phyloP scores from a whole-genome alignment of 2,113 vertebrate genomes.

The Trogon melanurus region DNA sequence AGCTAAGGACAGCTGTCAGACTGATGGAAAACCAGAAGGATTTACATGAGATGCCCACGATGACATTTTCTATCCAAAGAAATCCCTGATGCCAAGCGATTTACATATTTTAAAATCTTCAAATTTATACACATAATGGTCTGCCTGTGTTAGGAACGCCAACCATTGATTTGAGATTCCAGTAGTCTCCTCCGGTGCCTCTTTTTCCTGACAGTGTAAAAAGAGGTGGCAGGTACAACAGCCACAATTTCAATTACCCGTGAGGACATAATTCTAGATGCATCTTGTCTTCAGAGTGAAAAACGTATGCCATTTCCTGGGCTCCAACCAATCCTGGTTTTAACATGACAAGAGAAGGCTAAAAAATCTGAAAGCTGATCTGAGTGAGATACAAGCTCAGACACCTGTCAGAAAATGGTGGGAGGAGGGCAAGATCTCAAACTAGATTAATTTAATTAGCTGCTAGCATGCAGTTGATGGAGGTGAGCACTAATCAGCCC shows the following conservation, averaged over 20 bases:
- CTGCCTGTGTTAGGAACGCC: background rate
- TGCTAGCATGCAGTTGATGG: background rate
- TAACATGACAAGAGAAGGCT: background rate
- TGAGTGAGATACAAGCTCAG: background rate
- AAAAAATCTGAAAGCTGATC: background rate
- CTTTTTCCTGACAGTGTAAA: background rate
- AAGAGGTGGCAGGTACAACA: background rate
- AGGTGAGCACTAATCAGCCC: background rate
- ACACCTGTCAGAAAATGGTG: background rate
- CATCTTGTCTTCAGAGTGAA: background rate
- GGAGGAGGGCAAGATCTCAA: background rate
- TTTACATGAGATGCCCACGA: background rate
- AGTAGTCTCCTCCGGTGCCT: background rate
- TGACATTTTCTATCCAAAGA: background rate
- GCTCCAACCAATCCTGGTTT: background rate
- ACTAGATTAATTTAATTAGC: slow-evolving; percentile 12
- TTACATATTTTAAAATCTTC: background rate
- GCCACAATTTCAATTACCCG: background rate
- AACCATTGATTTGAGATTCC: background rate
- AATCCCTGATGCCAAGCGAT: background rate
- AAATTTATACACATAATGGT: background rate
- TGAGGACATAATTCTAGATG: background rate
- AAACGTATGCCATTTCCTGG: background rate
- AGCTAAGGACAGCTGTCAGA: background rate
- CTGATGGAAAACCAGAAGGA: background rate